phyloP scores from a whole-genome alignment of 2,113 vertebrate species.

The Pterocles orientalis region DNA sequence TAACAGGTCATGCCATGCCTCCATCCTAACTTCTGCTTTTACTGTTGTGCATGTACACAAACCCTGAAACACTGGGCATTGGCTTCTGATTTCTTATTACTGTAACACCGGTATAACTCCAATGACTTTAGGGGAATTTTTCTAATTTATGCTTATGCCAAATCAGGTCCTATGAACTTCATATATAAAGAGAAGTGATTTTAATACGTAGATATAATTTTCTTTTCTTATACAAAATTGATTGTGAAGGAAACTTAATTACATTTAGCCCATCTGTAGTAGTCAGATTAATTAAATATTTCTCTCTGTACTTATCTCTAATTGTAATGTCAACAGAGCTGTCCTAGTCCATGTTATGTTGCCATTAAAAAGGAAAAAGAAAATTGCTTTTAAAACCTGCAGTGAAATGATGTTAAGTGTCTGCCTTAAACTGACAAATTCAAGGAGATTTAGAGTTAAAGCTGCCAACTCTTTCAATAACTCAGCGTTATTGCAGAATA shows the following conservation, averaged over 20 bases:
- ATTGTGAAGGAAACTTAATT: constrained; percentile 55
- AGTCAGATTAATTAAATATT: constrained; percentile 62
- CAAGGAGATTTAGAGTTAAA: constrained; percentile 63
- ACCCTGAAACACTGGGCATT: neutral
- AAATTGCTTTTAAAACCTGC: constrained; percentile 61
- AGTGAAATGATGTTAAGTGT: constrained; percentile 54
- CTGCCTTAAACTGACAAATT: constrained; percentile 63
- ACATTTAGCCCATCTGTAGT: constrained; percentile 39
- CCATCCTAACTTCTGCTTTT: neutral
- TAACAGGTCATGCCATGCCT: neutral
- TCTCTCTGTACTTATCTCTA: constrained; percentile 51
- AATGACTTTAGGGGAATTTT: neutral
- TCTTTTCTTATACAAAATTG: constrained; percentile 21
- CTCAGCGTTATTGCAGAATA: constrained; percentile 32
- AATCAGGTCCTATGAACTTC: neutral
- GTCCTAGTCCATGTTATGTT: constrained; percentile 33
- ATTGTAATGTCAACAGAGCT: constrained; percentile 64
- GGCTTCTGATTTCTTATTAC: neutral
- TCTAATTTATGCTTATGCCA: neutral
- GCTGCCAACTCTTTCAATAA: constrained; percentile 52
- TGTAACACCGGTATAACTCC: neutral
- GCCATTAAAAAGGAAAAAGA: constrained; percentile 58
- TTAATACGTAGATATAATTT: constrained; percentile 30
- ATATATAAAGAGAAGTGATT: neutral
- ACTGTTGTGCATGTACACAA: neutral